Conservation (phyloP, 2,797 vertebrate genomes). For the Lutra lutra region DNA sequence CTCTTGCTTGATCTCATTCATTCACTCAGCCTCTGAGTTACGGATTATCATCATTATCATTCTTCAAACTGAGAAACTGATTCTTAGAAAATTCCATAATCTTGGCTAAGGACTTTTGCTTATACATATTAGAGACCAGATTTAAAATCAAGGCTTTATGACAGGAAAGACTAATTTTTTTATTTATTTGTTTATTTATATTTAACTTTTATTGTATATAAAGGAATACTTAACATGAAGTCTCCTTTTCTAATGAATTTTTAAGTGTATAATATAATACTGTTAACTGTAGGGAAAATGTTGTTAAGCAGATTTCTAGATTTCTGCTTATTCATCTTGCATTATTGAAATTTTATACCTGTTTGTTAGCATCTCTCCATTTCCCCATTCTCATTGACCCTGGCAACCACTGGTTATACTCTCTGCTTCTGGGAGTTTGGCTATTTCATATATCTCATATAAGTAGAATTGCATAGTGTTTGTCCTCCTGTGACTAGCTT, state of each 20-base stretch:
- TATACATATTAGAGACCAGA: neutral
- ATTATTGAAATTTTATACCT: neutral
- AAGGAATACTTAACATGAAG: neutral
- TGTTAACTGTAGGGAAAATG: neutral
- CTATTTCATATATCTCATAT: neutral
- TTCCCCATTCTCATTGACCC: neutral
- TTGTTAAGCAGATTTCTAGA: neutral
- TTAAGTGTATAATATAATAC: neutral
- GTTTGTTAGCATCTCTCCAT: neutral
- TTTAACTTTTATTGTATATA: neutral
- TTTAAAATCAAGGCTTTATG: neutral
- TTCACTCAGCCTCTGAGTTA: neutral
- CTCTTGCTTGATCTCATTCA: neutral
- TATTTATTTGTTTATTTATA: neutral
- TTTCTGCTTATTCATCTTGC: neutral
- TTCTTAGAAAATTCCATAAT: neutral
- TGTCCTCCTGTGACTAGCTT: neutral
- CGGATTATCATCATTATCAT: neutral
- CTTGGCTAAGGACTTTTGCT: neutral
- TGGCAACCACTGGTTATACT: neutral
- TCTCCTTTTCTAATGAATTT: neutral
- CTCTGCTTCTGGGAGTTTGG: neutral
- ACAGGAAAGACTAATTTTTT: neutral
- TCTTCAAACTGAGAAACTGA: neutral
- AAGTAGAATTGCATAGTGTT: neutral